Evolutionary conservation across 1,140 invertebrate genomes (phyloP).

Genomic region (Cylas formicarius): DNA sequence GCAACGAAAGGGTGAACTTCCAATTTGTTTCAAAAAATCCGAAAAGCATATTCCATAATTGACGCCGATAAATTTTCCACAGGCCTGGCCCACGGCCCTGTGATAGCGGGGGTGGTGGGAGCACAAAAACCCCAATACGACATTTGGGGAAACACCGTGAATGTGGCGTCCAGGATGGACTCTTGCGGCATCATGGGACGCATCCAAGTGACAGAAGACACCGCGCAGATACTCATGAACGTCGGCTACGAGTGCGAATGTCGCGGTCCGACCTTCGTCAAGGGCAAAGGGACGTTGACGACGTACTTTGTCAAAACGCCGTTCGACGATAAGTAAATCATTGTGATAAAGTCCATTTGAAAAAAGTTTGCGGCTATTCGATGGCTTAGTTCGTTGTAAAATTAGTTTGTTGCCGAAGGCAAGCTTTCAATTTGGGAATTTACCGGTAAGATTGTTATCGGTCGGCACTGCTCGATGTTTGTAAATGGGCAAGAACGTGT

Average conservation of each 20-base stretch:
- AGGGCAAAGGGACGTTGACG: slow-evolving; percentile 87
- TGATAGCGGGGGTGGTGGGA: slow-evolving; percentile 89
- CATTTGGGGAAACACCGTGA: slow-evolving; percentile 97
- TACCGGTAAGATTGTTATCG: no score
- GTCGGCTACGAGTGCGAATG: slow-evolving; percentile 80
- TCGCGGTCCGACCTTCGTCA: slow-evolving; percentile 82
- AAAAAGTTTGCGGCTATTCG: no score
- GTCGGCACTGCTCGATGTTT: no score
- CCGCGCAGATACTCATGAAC: slow-evolving; percentile 76
- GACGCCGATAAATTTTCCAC: slow-evolving; percentile 16
- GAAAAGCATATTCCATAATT: slow-evolving; percentile 2
- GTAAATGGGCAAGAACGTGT: no score
- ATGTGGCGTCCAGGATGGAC: slow-evolving; percentile 94
- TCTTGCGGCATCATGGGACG: slow-evolving; percentile 85
- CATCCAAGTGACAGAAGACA: slow-evolving; percentile 80
- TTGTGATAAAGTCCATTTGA: no score
- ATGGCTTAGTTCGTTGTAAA: no score
- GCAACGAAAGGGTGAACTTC: no score
- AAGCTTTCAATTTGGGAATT: no score
- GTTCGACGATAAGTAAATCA: slow-evolving; percentile 36
- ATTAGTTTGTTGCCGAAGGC: no score
- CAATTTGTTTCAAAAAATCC: no score
- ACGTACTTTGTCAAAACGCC: slow-evolving; percentile 85
- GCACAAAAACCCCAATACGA: slow-evolving; percentile 97
- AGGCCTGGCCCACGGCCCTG: slow-evolving; percentile 91